Conservation (phyloP, 2,888 invertebrate species). For the Caenorhabditis plicata region DNA sequence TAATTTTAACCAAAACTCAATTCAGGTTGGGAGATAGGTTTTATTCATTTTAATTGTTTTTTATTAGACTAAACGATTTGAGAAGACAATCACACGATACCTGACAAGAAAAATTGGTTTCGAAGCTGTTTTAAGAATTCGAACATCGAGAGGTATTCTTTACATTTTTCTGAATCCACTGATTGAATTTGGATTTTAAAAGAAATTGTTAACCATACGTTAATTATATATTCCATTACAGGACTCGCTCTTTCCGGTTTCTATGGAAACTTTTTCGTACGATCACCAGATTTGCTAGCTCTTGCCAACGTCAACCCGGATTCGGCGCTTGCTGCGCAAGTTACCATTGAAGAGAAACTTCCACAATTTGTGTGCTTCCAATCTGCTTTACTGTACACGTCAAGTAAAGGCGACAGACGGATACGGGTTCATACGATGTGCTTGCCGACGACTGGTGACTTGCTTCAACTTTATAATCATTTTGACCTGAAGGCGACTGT, state of each 20-base stretch:
- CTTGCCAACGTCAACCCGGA: slow-evolving; percentile 97
- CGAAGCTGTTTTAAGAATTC: slow-evolving; percentile 79
- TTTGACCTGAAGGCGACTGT: slow-evolving; percentile 85
- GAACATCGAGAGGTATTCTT: slow-evolving; percentile 25
- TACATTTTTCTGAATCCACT: background rate
- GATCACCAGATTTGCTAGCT: slow-evolving; percentile 91
- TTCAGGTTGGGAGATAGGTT: slow-evolving; percentile 17
- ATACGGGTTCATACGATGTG: slow-evolving; percentile 97
- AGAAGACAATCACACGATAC: slow-evolving; percentile 81
- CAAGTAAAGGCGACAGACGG: slow-evolving; percentile 88
- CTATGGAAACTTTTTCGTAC: slow-evolving; percentile 98
- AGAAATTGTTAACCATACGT: background rate
- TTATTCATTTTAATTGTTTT: slow-evolving; percentile 6
- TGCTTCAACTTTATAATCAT: slow-evolving; percentile 81
- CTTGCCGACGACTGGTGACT: slow-evolving; percentile 81
- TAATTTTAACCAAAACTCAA: slow-evolving; percentile 68
- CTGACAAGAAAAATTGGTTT: slow-evolving; percentile 94
- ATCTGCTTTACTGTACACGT: slow-evolving; percentile 93
- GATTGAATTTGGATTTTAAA: background rate
- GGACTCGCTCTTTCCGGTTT: slow-evolving; percentile 94
- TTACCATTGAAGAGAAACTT: slow-evolving; percentile 85
- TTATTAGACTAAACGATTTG: slow-evolving; percentile 76
- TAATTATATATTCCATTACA: slow-evolving; percentile 65
- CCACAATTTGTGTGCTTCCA: slow-evolving; percentile 90
- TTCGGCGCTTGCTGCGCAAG: slow-evolving; percentile 95